Evolutionary conservation across 2,888 invertebrate genomes (phyloP), one percentile per base, ranked within the genome.

Genomic region (Melikaiella ostensackeni): DNA sequence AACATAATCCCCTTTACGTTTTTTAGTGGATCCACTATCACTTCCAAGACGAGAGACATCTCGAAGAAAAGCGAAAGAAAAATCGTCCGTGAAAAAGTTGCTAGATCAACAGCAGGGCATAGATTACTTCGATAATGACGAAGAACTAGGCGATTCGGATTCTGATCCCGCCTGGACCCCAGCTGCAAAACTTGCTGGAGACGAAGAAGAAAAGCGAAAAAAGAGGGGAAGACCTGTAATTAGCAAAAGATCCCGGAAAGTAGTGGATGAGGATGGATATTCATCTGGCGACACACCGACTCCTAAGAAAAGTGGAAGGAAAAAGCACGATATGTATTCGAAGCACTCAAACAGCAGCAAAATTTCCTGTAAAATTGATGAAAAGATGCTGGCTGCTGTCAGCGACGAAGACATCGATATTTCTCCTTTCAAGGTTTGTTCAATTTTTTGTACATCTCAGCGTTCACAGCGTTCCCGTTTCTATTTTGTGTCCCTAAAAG

Each of bases 101-200:
- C 91, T 93, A 77, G 92, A 92, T 83, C 89, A 83, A 63, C 87
- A 88, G 77, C 89, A 87, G 76, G 86, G 87, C 82, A 86, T 86
- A 61, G 90, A 90, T 79, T 86, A 88, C 57, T 90, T 87, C 79
- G 92, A 89, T 89, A 91, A 93, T 66, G 93, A 93, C 42, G 93
- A 94, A 77, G 94, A 94, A 83, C 94, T 94, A 82, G 92, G 92
- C 55, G 94, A 95, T 89, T 95, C 95, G 1, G 95, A 95, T 90
- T 94, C 94, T 11, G 95, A 95, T 92, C 95, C 95, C 11, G 95
- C 95, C n/a, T 95, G 95, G 95, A 95, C 94, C n/a, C 95, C 95
- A 11, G 93, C 93, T 80, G 93, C 93, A 50, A 94, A 93, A 84
- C 82, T 88, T 91, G 88, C 88, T 5, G 92, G 91, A 13, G 92